Percentiles rank a stretch among this genome's conserved stretches.
These are phyloP conservation scores for Pantala flavescens DNA, from an alignment of 1,140 invertebrate species.

Conservation along the genomic window DNA sequence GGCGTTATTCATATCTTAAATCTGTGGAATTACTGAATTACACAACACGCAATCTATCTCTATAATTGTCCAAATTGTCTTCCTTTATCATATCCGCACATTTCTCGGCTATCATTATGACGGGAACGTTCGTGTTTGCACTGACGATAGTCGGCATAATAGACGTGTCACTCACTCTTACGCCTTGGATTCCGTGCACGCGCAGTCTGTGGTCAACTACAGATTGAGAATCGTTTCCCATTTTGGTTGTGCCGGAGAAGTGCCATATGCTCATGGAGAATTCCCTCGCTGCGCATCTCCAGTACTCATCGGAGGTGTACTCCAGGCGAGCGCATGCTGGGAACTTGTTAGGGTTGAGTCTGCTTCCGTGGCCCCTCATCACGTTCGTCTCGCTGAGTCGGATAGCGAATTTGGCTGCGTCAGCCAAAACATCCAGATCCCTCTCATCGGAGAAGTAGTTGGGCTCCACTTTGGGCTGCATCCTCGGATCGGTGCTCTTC, in stretches of 20 bases:
- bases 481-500: neutral
- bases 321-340: slow-evolving; percentile 52
- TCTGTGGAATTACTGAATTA: no score
- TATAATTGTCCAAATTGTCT: neutral
- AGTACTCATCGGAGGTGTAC: slow-evolving; percentile 57
- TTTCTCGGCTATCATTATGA: slow-evolving; percentile 44
- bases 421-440: neutral
- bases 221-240: slow-evolving; percentile 43
- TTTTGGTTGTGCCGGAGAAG: slow-evolving; percentile 57
- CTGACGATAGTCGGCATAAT: slow-evolving; percentile 37
- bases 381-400: neutral
- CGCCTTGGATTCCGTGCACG: slow-evolving; percentile 37
- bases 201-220: slow-evolving; percentile 46
- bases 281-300: slow-evolving; percentile 54
- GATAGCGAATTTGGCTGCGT: slow-evolving; percentile 25
- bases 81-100: slow-evolving; percentile 32
- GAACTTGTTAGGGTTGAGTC: slow-evolving; percentile 27
- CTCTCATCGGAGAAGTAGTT: slow-evolving; percentile 3
- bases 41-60: no score
- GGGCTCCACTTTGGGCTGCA: neutral
- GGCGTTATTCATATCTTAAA: no score
- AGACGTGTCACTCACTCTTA: slow-evolving; percentile 37
- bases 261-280: slow-evolving; percentile 66
- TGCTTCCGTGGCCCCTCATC: neutral
- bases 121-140: slow-evolving; percentile 39